Percentiles rank a stretch among this genome's conserved stretches.
These are phyloP conservation scores for Phataginus tetradactyla DNA, from an alignment of 2,797 vertebrate genomes.

Conservation along the genomic window DNA sequence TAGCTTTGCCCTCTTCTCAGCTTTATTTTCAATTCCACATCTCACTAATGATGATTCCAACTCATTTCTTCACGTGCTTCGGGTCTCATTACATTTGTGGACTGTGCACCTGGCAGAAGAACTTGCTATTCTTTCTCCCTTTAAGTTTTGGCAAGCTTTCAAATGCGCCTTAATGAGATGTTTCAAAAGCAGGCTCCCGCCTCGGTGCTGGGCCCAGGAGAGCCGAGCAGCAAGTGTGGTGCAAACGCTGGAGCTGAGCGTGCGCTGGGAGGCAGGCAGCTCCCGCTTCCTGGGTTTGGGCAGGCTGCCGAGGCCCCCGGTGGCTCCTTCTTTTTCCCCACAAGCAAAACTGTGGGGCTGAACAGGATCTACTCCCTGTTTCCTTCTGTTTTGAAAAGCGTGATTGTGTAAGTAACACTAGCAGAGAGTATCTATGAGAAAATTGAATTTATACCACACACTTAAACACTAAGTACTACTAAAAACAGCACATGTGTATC, in stretches of 20 bases:
- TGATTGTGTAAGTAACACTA: background rate
- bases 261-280: background rate
- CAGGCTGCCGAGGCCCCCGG: background rate
- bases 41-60: constrained; percentile 76
- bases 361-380: background rate
- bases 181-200: background rate
- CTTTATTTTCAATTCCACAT: constrained; percentile 71
- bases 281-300: background rate
- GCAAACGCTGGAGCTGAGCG: background rate
- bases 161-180: background rate
- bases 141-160: constrained; percentile 64
- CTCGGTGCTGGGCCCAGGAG: background rate
- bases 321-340: background rate
- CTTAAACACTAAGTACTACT: background rate
- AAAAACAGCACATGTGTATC: background rate
- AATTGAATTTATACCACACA: background rate
- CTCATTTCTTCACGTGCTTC: constrained; percentile 49
- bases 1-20: constrained; percentile 66
- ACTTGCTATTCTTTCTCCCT: constrained; percentile 65
- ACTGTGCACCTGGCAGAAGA: constrained; percentile 58
- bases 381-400: background rate
- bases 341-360: background rate
- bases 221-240: background rate
- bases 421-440: background rate
- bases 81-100: constrained; percentile 70